phyloP scores from a whole-genome alignment of 2,797 vertebrate species.

The Phataginus tricuspis region DNA sequence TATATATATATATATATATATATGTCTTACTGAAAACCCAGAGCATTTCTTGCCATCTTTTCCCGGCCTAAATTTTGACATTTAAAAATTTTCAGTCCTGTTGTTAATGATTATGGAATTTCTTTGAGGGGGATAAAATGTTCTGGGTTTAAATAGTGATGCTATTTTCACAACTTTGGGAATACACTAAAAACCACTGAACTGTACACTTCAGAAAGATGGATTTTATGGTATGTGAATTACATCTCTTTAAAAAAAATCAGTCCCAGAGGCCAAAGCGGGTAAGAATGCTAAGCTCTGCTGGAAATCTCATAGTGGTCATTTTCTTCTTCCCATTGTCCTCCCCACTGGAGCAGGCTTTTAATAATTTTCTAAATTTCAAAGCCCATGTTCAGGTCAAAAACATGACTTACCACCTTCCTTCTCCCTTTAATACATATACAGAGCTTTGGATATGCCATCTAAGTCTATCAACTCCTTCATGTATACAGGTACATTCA shows the following conservation, averaged over 20 bases:
- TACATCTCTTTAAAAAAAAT: not conserved
- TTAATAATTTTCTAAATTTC: slow-evolving; percentile 31
- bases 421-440: not conserved
- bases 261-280: not conserved
- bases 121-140: not conserved
- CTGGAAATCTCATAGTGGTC: not conserved
- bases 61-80: slow-evolving; percentile 39
- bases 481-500: not conserved
- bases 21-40: too few species aligned
- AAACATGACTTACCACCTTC: not conserved
- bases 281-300: not conserved
- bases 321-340: not conserved
- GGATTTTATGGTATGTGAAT: not conserved
- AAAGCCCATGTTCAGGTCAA: not conserved
- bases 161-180: not conserved
- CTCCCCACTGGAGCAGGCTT: not conserved
- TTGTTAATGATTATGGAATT: not conserved
- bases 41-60: slow-evolving; percentile 44
- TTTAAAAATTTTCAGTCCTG: slow-evolving; percentile 27
- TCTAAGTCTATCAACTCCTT: not conserved
- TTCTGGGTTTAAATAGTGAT: not conserved
- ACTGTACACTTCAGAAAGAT: not conserved
- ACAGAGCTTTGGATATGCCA: not conserved
- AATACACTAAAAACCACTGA: not conserved
- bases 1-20: too few species aligned